phyloP scores from a whole-genome alignment of 2,113 vertebrate species.

The Notarius quadriscutis region DNA sequence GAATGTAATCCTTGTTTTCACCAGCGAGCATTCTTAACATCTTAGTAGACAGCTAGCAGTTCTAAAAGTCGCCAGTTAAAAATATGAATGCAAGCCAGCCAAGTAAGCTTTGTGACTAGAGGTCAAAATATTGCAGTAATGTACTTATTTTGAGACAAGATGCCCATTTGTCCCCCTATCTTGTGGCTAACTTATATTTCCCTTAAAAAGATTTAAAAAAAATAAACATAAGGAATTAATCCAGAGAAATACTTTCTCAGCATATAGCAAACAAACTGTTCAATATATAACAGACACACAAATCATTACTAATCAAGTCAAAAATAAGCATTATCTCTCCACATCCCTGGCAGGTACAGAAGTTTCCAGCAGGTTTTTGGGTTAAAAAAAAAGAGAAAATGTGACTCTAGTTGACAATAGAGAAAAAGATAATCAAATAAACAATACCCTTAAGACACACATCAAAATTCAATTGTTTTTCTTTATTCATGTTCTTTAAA shows the following conservation, averaged over 20 bases:
- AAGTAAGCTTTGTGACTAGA: neutral
- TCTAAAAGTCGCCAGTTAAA: neutral
- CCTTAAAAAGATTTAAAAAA: neutral
- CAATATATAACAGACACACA: neutral
- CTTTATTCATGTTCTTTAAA: too few species aligned
- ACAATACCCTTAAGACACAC: neutral
- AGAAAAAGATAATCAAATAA: too few species aligned
- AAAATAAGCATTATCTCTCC: neutral
- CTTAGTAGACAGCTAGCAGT: neutral
- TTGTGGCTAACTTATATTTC: neutral
- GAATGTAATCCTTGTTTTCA: neutral
- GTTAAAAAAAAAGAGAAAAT: neutral
- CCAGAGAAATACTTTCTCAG: neutral
- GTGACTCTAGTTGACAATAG: neutral
- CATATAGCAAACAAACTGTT: neutral
- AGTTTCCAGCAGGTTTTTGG: neutral
- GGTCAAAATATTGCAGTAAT: too few species aligned
- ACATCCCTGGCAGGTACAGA: neutral
- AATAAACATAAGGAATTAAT: neutral
- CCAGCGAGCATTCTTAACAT: neutral
- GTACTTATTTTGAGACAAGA: neutral
- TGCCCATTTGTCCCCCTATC: neutral
- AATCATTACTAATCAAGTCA: neutral
- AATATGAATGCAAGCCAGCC: neutral
- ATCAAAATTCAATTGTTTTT: too few species aligned